Evolutionary conservation across 2,113 vertebrate species (phyloP), one percentile per base, ranked within the genome.

Genomic region (Accipiter virgatus): DNA sequence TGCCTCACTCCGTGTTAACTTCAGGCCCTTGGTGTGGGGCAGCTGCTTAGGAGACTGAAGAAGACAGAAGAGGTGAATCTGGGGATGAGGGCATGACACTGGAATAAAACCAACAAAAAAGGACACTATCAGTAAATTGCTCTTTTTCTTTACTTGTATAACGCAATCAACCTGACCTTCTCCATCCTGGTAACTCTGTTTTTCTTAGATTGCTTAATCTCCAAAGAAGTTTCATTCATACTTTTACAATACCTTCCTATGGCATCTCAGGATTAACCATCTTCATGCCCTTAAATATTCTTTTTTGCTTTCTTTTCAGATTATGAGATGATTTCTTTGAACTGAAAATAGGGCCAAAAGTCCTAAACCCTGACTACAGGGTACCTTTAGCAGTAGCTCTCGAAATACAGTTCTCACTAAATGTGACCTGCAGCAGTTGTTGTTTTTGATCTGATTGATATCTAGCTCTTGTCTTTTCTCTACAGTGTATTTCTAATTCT

Each of bases 71-170:
- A 73, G 34, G 48, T 72, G 70, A 38, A 70, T 86, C 19, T 78
- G 55, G 23, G 6, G 29, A 74, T 75, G 27, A 47, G 6, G 16
- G n/a, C 20, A 22, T 6, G 38, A 16, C 0, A 0, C 8, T 12
- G n/a, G 11, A 63, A 67, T 10, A 83, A 85, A 84, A 40, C 1
- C 19, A 80, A 32, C 45, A 45, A 42, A 87, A 87, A 81, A 81
- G 7, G 16, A 3, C 13, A 10, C 11, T 63, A 25, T 34, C 19
- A 52, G 11, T 52, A 80, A 72, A 56, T 47, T n/a, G 4, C 6
- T n/a, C 50, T 86, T 83, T 73, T 62, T 20, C 29, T 89, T 81
- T 38, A 17, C 22, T 84, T 93, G 13, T 74, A 85, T 61, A 47
- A 52, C 36, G 13, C 9, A 55, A 70, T 16, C 78, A 91, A 63